Evolutionary conservation across 64 coral and sea anemone genomes (phyloP), one percentile per base, ranked within the genome.

Genomic region (Actinia equina): DNA sequence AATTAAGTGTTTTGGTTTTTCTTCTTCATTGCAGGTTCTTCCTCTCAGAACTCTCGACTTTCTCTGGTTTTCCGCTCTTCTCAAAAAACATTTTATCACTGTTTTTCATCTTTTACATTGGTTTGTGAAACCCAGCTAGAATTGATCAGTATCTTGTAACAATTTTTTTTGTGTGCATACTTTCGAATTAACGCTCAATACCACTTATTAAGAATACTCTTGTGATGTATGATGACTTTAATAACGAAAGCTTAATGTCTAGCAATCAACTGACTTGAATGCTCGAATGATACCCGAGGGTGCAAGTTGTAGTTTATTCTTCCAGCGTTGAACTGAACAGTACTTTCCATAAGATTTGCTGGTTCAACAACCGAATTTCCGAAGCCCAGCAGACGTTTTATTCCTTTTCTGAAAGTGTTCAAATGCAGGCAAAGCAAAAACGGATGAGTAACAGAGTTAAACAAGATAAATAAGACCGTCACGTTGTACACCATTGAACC

Each of bases 401-500:
- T 59, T 85, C 56, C 83, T 23, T 85, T 41, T n/a, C 85, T 86
- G 17, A 92, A 92, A 22, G 77, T 78, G 42, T 80, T 82, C 18
- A 92, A 70, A 45, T 92, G 86, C 11, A 63, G 86, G 12, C 77
- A 87, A 23, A 92, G 41, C 85, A 92, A 41, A 23, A 92, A 92
- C 14, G 90, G 90, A 23, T 92, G 90, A 2, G 77, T 7, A 0
- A 76, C 18, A 0, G 90, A 87, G 55, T 92, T 87, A 2, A 92
- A 70, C 5, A 92, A 27, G 52, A 92, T 92, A 7, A 92, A 79
- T 43, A 92, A 44, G 16, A 92, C 90, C 17, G 90, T 92, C 2
- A 92, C 26, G 46, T 92, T 87, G 60, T 92, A 92, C 1, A 86
- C 53, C 17, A 87, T 80, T 2, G 90, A 92, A 6, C 90, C 90